Evolutionary conservation across 1,140 invertebrate genomes (phyloP).

Genomic region (Sycophaga agraensis): DNA sequence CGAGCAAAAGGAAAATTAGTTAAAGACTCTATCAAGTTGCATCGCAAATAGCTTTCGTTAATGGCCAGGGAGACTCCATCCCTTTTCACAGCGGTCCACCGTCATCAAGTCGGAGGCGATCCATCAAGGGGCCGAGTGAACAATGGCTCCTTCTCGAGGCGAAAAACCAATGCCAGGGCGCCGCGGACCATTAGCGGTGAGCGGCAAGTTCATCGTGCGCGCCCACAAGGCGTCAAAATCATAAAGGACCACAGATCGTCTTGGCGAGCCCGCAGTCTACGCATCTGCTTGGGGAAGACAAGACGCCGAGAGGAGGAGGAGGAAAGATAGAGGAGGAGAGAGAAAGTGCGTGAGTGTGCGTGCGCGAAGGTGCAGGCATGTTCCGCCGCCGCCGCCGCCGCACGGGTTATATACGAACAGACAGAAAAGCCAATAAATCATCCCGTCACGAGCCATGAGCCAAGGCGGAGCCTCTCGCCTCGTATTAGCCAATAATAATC

Average conservation of each 20-base stretch:
- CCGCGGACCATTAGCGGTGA: neutral
- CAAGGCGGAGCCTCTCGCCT: constrained; percentile 62
- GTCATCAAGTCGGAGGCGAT: too few relatives aligned
- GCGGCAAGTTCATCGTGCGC: neutral
- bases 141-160: neutral
- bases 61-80: too few relatives aligned
- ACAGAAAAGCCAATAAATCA: constrained; percentile 61
- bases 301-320: neutral
- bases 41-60: too few relatives aligned
- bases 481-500: constrained; percentile 66
- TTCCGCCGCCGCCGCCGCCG: constrained; percentile 35
- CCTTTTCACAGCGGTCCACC: too few relatives aligned
- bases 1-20: too few relatives aligned
- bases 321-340: neutral
- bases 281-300: neutral
- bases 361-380: constrained; percentile 31
- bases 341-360: neutral
- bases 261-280: neutral
- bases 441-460: constrained; percentile 60
- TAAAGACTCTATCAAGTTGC: too few relatives aligned
- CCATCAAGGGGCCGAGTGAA: too few relatives aligned
- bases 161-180: neutral
- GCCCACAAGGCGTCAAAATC: neutral
- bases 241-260: neutral
- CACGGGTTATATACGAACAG: constrained; percentile 50